A percentile compares a stretch with the other conserved stretches of the same genome.
Conservation (phyloP, 1,140 invertebrate species). For the Octopus bimaculoides region DNA sequence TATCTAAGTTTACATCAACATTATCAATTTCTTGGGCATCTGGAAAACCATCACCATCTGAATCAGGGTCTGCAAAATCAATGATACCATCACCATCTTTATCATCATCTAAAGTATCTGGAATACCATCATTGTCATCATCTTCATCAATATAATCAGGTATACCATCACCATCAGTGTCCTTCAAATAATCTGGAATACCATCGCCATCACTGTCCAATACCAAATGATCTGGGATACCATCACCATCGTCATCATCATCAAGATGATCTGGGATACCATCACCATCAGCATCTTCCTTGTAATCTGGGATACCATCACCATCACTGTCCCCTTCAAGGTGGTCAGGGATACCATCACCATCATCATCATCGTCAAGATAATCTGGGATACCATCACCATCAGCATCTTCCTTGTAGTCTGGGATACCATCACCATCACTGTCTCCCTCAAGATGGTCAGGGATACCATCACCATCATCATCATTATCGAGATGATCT, state of each 20-base stretch:
- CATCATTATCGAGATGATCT: conserved; percentile 42
- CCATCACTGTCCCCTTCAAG: conserved; percentile 34
- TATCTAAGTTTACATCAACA: conserved; percentile 37
- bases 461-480: conserved; percentile 40
- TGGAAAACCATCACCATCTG: conserved; percentile 44
- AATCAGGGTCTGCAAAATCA: conserved; percentile 41
- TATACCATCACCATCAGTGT: conserved; percentile 39
- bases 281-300: conserved; percentile 45
- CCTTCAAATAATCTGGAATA: conserved; percentile 30
- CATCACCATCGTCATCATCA: conserved; percentile 40
- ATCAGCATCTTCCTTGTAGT: conserved; percentile 38
- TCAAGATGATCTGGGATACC: conserved; percentile 39
- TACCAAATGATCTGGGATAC: conserved; percentile 32
- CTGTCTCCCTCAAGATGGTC: conserved; percentile 34
- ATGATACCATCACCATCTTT: conserved; percentile 45
- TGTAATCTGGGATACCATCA: conserved; percentile 43
- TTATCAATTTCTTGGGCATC: conserved; percentile 40
- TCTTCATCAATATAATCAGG: conserved; percentile 29
- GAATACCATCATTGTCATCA: conserved; percentile 42
- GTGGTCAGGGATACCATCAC: conserved; percentile 38
- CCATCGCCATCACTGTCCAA: conserved; percentile 42
- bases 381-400: conserved; percentile 45
- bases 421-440: conserved; percentile 44
- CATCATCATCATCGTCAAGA: conserved; percentile 31
- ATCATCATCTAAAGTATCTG: conserved; percentile 38